phyloP scores from a whole-genome alignment of 1,140 invertebrate genomes.

The Trypoxylus dichotomus region DNA sequence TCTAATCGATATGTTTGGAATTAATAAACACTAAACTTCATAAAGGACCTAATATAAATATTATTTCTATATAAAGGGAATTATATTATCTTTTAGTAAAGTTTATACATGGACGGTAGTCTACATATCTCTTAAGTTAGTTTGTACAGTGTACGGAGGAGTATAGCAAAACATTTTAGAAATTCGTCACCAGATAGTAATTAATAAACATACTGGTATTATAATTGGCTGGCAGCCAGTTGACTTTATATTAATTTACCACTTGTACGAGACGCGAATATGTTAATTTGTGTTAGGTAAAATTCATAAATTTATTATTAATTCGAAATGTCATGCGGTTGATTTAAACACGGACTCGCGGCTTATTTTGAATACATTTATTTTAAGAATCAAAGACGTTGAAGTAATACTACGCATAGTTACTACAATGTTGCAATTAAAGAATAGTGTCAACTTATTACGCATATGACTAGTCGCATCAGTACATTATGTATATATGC shows the following conservation, averaged over 20 bases:
- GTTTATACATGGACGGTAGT: no score
- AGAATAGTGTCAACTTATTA: no score
- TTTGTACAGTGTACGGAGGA: neutral
- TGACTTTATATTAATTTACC: slow-evolving; percentile 13
- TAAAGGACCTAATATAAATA: no score
- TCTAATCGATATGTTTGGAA: no score
- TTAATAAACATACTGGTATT: neutral
- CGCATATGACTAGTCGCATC: no score
- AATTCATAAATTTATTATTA: slow-evolving; percentile 6
- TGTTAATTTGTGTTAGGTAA: neutral
- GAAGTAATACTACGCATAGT: neutral
- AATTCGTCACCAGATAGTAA: neutral
- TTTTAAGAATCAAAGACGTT: neutral
- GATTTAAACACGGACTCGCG: neutral
- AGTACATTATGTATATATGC: no score
- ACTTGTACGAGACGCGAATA: neutral
- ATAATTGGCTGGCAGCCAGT: neutral
- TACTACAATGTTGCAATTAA: no score
- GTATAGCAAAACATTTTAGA: neutral
- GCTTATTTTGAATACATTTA: slow-evolving; percentile 6
- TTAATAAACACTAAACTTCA: no score
- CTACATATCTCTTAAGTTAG: no score
- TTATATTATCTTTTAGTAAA: no score
- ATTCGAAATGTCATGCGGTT: neutral
- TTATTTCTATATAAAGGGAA: no score